phyloP scores from a whole-genome alignment of 2,113 vertebrate genomes.

The Dipodomys ordii region DNA sequence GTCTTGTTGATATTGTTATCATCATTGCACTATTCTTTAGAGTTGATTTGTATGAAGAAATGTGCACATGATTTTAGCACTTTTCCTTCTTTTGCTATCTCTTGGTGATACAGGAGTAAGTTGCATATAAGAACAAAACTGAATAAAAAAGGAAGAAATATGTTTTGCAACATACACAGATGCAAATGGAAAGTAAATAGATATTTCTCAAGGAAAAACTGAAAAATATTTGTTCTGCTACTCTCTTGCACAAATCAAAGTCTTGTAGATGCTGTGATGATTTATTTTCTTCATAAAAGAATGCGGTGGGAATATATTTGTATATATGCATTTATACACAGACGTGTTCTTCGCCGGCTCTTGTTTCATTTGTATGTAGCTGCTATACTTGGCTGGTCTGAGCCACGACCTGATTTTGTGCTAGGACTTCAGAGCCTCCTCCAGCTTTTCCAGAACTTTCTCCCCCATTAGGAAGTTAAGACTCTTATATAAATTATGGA shows the following conservation, averaged over 20 bases:
- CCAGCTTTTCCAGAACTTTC: background rate
- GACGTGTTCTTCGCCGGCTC: background rate
- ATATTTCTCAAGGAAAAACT: background rate
- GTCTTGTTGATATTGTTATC: background rate
- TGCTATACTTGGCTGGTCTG: background rate
- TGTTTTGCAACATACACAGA: background rate
- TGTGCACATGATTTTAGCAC: background rate
- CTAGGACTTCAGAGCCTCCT: background rate
- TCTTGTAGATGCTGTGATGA: background rate
- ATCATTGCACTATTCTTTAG: background rate
- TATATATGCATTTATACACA: background rate
- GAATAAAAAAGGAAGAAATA: background rate
- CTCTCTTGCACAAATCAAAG: slow-evolving; percentile 37
- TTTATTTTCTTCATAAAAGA: slow-evolving; percentile 27
- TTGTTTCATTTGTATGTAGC: slow-evolving; percentile 9
- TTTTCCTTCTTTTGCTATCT: background rate
- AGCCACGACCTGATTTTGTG: background rate
- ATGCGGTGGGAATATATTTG: background rate
- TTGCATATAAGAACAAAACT: background rate
- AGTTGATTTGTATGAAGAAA: slow-evolving; percentile 19
- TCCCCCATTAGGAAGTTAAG: background rate
- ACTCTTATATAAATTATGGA: background rate
- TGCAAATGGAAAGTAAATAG: slow-evolving; percentile 27
- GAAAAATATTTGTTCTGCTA: background rate
- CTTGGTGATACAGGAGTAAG: slow-evolving; percentile 25